Percentiles rank a stretch among this genome's conserved stretches.
Conservation (phyloP, 2,113 vertebrate genomes). For the Pseudorasbora parva region DNA sequence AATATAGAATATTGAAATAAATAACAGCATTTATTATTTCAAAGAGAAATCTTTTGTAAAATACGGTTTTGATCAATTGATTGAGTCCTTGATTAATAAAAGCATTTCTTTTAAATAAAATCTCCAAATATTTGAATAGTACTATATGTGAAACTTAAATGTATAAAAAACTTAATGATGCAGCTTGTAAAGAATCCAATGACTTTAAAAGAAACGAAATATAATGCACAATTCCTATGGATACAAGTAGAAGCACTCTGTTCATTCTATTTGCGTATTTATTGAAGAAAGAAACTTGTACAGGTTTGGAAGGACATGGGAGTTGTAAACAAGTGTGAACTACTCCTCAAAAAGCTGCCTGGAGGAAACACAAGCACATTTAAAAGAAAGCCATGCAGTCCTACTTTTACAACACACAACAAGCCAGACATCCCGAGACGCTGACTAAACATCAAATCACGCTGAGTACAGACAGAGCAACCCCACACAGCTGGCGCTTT, state of each 20-base stretch:
- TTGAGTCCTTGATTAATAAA: neutral
- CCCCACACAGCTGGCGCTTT: slow-evolving; percentile 61
- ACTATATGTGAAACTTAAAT: too few relatives aligned
- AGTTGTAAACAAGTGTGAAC: slow-evolving; percentile 4
- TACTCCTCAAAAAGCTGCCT: slow-evolving; percentile 13
- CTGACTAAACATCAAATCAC: slow-evolving; percentile 42
- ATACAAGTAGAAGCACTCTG: neutral
- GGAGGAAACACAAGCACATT: slow-evolving; percentile 37
- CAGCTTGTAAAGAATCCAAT: neutral
- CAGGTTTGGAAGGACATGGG: neutral
- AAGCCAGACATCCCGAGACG: slow-evolving; percentile 60
- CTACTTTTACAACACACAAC: slow-evolving; percentile 45
- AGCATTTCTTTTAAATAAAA: neutral
- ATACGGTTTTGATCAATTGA: neutral
- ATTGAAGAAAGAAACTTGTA: neutral
- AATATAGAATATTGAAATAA: too few relatives aligned
- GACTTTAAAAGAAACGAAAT: neutral
- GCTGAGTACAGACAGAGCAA: slow-evolving; percentile 56
- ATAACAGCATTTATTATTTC: too few relatives aligned
- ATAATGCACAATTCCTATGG: neutral
- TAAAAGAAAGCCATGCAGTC: slow-evolving; percentile 72
- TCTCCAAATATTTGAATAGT: too few relatives aligned
- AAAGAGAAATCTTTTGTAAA: neutral
- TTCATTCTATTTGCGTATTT: neutral
- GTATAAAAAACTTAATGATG: too few relatives aligned